Conservation (phyloP, 2,113 vertebrate genomes). For the Cynocephalus volans region DNA sequence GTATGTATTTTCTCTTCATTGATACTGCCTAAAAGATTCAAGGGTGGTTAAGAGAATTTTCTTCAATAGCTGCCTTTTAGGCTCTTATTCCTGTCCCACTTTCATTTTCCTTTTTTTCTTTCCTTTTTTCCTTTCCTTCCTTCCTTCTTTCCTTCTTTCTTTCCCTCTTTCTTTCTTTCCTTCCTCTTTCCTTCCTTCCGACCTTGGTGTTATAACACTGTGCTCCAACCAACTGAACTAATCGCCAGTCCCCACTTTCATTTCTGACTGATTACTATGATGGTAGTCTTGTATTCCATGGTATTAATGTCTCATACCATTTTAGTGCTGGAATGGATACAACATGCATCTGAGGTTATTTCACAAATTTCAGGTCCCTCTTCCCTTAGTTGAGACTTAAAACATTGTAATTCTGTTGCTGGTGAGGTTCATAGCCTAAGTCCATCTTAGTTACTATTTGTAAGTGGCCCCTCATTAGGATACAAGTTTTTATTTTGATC, state of each 20-base stretch:
- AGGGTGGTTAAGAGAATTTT: not conserved
- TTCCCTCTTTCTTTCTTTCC: too few relatives aligned
- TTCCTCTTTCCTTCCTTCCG: too few relatives aligned
- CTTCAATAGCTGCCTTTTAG: not conserved
- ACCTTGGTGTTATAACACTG: too few relatives aligned
- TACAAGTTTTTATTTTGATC: slow-evolving; percentile 29
- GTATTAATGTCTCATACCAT: not conserved
- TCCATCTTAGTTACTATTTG: not conserved
- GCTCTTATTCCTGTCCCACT: not conserved
- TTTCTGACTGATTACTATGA: not conserved
- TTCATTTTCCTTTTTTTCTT: not conserved
- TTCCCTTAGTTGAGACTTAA: slow-evolving; percentile 22
- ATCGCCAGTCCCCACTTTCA: not conserved
- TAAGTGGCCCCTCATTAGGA: not conserved
- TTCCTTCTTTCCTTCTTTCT: too few relatives aligned
- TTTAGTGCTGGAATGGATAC: not conserved
- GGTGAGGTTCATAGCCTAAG: not conserved
- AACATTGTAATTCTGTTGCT: not conserved
- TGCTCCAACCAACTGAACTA: too few relatives aligned
- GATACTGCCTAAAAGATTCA: not conserved
- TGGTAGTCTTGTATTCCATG: not conserved
- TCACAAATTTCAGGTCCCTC: slow-evolving; percentile 1
- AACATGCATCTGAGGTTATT: not conserved
- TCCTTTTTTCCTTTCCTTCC: too few relatives aligned
- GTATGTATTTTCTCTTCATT: not conserved